Evolutionary conservation across 2,797 vertebrate genomes (phyloP).

Genomic region (Notolepis coatsorum): DNA sequence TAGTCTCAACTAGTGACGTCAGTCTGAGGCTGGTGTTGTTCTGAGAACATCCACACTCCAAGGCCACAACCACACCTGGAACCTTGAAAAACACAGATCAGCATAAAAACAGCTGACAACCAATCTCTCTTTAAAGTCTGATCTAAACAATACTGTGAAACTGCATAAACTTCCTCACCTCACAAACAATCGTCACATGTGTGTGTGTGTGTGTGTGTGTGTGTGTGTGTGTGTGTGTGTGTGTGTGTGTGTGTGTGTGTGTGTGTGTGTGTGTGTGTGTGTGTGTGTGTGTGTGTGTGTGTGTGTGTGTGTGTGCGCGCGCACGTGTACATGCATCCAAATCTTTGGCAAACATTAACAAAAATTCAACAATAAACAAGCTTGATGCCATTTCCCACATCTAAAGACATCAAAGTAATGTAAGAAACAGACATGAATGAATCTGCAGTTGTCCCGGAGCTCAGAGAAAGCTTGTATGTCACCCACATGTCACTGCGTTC

Average conservation of each 20-base stretch:
- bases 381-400: constrained; percentile 30
- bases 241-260: too few species aligned
- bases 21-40: constrained; percentile 20
- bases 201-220: too few species aligned
- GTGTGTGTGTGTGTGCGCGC: background rate
- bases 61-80: constrained; percentile 34
- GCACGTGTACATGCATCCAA: constrained; percentile 23
- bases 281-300: background rate
- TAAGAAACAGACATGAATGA: too few species aligned
- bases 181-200: constrained; percentile 21
- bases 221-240: too few species aligned
- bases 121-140: background rate
- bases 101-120: constrained; percentile 8
- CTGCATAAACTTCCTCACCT: constrained; percentile 18
- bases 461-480: background rate
- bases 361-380: constrained; percentile 16
- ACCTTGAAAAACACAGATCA: background rate
- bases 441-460: too few species aligned
- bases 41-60: background rate
- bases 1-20: background rate
- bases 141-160: constrained; percentile 6
- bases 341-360: constrained; percentile 14
- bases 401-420: constrained; percentile 5
- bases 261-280: background rate
- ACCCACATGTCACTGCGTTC: background rate